A percentile compares a stretch with the other conserved stretches of the same genome.
These are phyloP conservation scores for Ladona fulva DNA, from an alignment of 1,140 invertebrate species.

Conservation along the genomic window DNA sequence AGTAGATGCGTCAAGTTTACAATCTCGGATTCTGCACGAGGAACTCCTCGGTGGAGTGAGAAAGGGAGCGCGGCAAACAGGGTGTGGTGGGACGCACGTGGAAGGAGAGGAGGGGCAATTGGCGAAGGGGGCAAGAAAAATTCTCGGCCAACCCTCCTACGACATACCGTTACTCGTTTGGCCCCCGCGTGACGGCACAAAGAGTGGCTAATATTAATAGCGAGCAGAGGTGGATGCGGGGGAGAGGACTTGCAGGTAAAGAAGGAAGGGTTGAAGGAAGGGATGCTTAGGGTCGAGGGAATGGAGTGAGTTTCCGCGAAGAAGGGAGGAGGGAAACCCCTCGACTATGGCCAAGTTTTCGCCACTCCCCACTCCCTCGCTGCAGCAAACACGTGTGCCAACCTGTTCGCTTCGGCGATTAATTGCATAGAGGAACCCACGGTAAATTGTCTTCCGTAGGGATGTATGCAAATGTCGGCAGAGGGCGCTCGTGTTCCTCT, in stretches of 20 bases:
- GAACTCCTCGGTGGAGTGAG: background rate
- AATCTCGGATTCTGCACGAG: no score
- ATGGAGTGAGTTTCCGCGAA: background rate
- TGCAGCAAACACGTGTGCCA: no score
- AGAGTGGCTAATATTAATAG: background rate
- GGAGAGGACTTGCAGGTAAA: background rate
- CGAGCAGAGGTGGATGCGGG: background rate
- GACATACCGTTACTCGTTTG: background rate
- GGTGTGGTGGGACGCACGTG: background rate
- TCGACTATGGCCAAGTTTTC: no score
- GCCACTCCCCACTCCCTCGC: no score
- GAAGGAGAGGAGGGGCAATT: background rate
- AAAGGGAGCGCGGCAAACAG: no score
- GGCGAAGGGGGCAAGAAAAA: background rate
- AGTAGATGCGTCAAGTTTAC: no score
- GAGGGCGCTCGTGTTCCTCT: no score
- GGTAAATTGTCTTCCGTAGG: no score
- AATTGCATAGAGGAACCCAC: no score
- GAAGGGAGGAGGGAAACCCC: background rate
- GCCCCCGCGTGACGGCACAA: background rate
- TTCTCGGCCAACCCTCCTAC: background rate
- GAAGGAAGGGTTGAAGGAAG: background rate
- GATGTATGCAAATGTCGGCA: no score
- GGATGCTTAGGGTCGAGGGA: background rate
- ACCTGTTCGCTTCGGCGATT: no score